Evolutionary conservation across 2,888 invertebrate species (phyloP), one percentile per base, ranked within the genome.

Genomic region (Phrixothrix hirtus): DNA sequence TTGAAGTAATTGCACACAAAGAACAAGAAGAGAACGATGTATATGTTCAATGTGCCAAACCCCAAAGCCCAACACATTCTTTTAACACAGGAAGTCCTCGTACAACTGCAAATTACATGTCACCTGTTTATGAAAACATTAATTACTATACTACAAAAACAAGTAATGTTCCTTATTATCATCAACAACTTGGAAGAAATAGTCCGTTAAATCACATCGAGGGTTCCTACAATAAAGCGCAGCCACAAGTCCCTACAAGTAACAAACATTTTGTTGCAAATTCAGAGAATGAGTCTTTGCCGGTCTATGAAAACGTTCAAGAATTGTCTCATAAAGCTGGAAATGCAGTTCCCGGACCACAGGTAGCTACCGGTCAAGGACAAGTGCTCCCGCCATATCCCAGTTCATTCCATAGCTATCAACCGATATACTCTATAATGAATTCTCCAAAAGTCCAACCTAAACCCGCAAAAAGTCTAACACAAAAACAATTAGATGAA

Each of bases 91-190:
- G 71, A 45, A 76, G 76, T 58, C 76, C 76, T 10, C 63, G 75
- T 47, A 63, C 71, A 4, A 75, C 73, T 55, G 70, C 68, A 11
- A 63, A 45, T 43, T 51, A 51, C 15, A 17, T 39, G 13, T 55
- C 49, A 6, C 85, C 86, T 0, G 85, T 92, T 15, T 92, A 92
- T 71, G 92, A 92, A 73, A 92, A 92, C 74, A 81, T 92, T 43
- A 90, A 90, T 61, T 90, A 89, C 70, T 90, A 89, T 77, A 80
- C 82, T 2, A 82, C 78, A 1, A 32, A 35, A 34, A 41, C 53
- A 13, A 39, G 49, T 4, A 75, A 79, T 6, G 78, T 82, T 14
- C 82, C 84, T 1, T 86, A 83, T 66, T 85, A 84, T 63, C 85
- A 86, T 69, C 82, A 79, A 63, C 69, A 81, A 58, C 68, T 66